These are phyloP conservation scores for Toxotes jaculatrix DNA, from an alignment of 2,113 vertebrate genomes.

Conservation along the genomic window DNA sequence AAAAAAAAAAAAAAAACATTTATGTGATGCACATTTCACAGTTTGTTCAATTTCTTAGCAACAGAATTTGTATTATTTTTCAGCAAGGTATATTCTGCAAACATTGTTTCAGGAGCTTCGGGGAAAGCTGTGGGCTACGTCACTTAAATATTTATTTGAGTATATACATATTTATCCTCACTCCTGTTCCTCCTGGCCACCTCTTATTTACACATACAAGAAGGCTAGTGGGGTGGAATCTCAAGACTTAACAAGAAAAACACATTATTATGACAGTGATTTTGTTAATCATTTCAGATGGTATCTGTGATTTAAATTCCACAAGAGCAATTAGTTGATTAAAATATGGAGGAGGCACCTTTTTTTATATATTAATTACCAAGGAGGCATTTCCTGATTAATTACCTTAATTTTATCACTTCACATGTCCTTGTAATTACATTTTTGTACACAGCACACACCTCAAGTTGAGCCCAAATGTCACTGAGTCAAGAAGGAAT, in stretches of 20 bases:
- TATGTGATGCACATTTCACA: constrained; percentile 48
- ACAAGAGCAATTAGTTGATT: constrained; percentile 20
- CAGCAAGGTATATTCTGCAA: constrained; percentile 11
- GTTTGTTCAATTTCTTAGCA: constrained; percentile 17
- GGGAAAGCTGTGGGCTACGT: background rate
- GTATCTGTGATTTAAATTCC: constrained; percentile 30
- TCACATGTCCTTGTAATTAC: constrained; percentile 17
- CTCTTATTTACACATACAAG: constrained; percentile 3
- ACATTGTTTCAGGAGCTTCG: constrained; percentile 8
- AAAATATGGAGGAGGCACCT: constrained; percentile 14
- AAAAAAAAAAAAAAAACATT: constrained; percentile 28
- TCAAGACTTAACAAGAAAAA: background rate
- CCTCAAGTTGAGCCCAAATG: background rate
- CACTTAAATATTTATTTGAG: background rate
- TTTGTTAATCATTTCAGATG: background rate
- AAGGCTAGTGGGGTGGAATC: background rate
- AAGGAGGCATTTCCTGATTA: constrained; percentile 17
- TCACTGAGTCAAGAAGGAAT: background rate
- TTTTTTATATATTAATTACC: constrained; percentile 24
- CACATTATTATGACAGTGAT: background rate
- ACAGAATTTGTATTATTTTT: constrained; percentile 21
- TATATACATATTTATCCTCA: background rate
- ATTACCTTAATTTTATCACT: constrained; percentile 28
- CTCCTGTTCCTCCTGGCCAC: background rate
- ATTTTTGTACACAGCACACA: background rate